Evolutionary conservation across 2,888 invertebrate species (phyloP), one percentile per base, ranked within the genome.

Genomic region (Calliphora vomitoria): DNA sequence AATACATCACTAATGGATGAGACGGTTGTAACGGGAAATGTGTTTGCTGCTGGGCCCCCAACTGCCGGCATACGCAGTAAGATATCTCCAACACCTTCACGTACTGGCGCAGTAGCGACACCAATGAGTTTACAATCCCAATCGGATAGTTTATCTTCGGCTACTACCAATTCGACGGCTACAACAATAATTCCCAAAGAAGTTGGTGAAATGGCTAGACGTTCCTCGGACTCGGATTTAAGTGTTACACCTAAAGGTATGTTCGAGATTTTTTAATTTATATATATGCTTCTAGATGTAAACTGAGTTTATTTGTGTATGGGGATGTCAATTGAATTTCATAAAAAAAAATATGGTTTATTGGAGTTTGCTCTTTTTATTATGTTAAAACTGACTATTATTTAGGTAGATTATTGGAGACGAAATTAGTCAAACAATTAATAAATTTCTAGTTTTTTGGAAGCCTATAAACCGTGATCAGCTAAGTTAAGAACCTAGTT

Each of bases 211-310:
- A 94, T 97, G 87, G 96, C 97, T 92, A 95, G 98, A 76, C 95
- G 98, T 90, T 98, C 98, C 4, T 98, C 98, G 3, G 99, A 98
- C 93, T 98, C 98, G 0, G 99, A 99, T 94, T 95, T 98, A 89
- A 98, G 97, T 94, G 96, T 98, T 71, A 98, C 98, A 13, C 98
- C 98, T 5, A 98, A 98, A 97, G 98, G 98, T 98, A 94, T 94
- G 92, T 90, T 80, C 20, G 8, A 66, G 15, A 58, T 68, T 81
- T 74, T 74, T 71, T 15, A 60, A 60, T 68, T 3, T 25, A 15
- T 41, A 35, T 53, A 44, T 72, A 0, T 71, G 35, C 50, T 15
- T 31, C 58, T 71, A 47, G 18, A 31, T 78, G 25, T 78, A 68
- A 44, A n/a, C 2, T 60, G 35, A 47, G 35, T 5, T 69, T 60